Evolutionary conservation across 92 coral and sea anemone genomes (phyloP).

Genomic region (Isaurus tuberculatus): DNA sequence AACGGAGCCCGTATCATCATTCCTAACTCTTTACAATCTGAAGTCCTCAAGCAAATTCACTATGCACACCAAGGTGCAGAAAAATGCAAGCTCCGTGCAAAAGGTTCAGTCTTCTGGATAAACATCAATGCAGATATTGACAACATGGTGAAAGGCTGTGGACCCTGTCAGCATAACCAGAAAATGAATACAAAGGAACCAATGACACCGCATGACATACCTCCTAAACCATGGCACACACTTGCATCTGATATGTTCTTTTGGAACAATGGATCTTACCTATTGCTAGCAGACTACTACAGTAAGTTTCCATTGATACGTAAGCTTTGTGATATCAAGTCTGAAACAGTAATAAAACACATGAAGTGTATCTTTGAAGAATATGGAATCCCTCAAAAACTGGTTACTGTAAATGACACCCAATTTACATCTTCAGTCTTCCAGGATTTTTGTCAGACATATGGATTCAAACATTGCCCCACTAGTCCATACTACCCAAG

Average conservation of each 20-base stretch:
- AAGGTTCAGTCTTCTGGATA: slow-evolving; percentile 75
- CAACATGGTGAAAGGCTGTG: slow-evolving; percentile 64
- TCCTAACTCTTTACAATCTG: slow-evolving; percentile 61
- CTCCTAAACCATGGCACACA: slow-evolving; percentile 65
- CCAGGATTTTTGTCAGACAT: slow-evolving; percentile 22
- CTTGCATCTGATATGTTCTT: slow-evolving; percentile 36
- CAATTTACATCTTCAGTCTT: slow-evolving; percentile 50
- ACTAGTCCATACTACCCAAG: slow-evolving; percentile 50
- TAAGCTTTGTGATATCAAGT: slow-evolving; percentile 50
- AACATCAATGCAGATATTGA: slow-evolving; percentile 72
- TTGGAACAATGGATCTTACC: slow-evolving; percentile 6
- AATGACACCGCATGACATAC: slow-evolving; percentile 65
- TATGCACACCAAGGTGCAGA: slow-evolving; percentile 82
- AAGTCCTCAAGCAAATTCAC: slow-evolving; percentile 68
- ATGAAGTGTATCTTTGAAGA: slow-evolving; percentile 71
- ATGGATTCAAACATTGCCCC: slow-evolving; percentile 45
- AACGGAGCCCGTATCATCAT: slow-evolving; percentile 68
- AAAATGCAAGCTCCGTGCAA: slow-evolving; percentile 77
- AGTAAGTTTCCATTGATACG: slow-evolving; percentile 37
- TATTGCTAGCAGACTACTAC: slow-evolving; percentile 14
- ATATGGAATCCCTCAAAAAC: slow-evolving; percentile 58
- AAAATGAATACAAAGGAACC: slow-evolving; percentile 73
- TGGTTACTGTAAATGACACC: slow-evolving; percentile 51
- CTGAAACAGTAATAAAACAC: slow-evolving; percentile 56
- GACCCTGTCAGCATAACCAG: slow-evolving; percentile 69